Evolutionary conservation across 2,113 vertebrate species (phyloP), one percentile per base, ranked within the genome.

Genomic region (Diglossa brunneiventris): DNA sequence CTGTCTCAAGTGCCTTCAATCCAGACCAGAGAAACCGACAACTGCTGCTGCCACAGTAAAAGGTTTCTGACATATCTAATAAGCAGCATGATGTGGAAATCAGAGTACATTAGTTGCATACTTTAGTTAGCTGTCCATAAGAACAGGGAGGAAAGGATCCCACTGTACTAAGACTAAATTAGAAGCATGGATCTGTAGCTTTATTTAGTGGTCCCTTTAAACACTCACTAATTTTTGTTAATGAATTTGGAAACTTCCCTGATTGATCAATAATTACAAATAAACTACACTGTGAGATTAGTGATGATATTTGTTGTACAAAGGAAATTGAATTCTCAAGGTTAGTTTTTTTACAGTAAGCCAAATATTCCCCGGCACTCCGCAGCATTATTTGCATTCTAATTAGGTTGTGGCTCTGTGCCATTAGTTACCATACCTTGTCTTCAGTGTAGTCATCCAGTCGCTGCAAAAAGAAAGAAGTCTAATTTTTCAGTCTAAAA

Each of bases 351-450:
- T 67, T 94, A 67, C 37, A 85, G 41, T 41, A 76, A 74, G 56
- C 82, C 92, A 95, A 79, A 96, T 79, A 91, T 83, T 95, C 63
- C 58, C 75, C 90, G 83, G 79, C 73, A 90, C 69, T 95, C 58
- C 77, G 79, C 76, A 88, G 67, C 41, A 67, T 53, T 58, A 92
- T 94, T 95, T 97, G 91, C 72, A 95, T 96, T 97, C 96, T 92
- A 95, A 86, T 91, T 81, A 93, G 61, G 21, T 42, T 63, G n/a
- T 92, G 94, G 66, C 81, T 91, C 56, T 80, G 49, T 95, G 66
- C 55, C 94, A 75, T 50, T 47, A 26, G 22, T 90, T 69, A 73
- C 41, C 63, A 31, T 91, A 86, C 59, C 42, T 94, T 92, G 44
- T 67, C 58, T 84, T 66, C 69, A 89, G 35, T 44, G 37, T 73